These are phyloP conservation scores for Cherax quadricarinatus DNA, from an alignment of 1,140 invertebrate genomes.

Conservation along the genomic window DNA sequence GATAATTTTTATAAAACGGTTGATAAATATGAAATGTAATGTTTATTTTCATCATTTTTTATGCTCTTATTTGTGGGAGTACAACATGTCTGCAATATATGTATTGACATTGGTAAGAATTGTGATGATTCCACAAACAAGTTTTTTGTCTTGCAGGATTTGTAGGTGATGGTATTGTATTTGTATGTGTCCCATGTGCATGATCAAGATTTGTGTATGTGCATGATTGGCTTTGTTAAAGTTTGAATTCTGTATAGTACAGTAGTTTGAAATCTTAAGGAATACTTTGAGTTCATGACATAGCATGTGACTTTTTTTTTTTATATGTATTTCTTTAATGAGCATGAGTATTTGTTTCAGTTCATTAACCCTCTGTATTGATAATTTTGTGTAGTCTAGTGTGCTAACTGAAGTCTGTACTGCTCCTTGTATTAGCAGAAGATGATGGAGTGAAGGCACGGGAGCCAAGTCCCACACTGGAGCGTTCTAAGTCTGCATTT, in stretches of 20 bases:
- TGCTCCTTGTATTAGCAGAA: slow-evolving; percentile 44
- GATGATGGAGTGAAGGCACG: slow-evolving; percentile 35
- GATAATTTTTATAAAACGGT: background rate
- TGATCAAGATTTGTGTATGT: background rate
- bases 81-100: background rate
- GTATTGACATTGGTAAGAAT: background rate
- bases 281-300: background rate
- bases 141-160: slow-evolving; percentile 4
- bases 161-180: slow-evolving; percentile 5
- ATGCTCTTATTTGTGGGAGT: slow-evolving; percentile 19
- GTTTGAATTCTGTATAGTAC: background rate
- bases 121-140: background rate
- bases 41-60: slow-evolving; percentile 10
- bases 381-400: background rate
- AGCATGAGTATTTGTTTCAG: background rate
- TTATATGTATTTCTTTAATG: background rate
- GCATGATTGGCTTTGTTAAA: background rate
- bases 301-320: background rate
- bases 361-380: background rate
- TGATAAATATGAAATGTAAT: slow-evolving; percentile 18
- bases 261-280: background rate
- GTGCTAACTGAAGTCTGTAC: slow-evolving; percentile 47
- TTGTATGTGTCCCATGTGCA: background rate
- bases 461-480: slow-evolving; percentile 52
- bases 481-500: slow-evolving; percentile 67